Base-by-base conservation (phyloP, 1,140 invertebrate species). In the Sesamia nonagrioides region DNA sequence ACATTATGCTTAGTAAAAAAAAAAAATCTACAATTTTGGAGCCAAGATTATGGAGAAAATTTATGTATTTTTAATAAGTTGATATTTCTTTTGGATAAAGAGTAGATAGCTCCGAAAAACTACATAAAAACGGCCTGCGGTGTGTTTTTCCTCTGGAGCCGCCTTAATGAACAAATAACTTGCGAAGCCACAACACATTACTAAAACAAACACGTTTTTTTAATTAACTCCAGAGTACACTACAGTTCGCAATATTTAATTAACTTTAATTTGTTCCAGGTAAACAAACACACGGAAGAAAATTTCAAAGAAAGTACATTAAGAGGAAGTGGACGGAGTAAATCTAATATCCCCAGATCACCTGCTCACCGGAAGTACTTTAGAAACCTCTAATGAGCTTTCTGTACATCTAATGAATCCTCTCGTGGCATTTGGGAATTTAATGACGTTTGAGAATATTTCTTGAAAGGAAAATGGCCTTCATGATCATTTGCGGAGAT, bases 271-370 rank as follows among this genome's bases (percentile, higher is more conserved):
- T 69, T 69, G 66, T 69, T 69, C 18, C 66, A 69, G 66, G 66
- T 69, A 68, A 68, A 69, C 66, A 68, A 68, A 69, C 66, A 68
- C 63, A 27, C 18, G 6, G 15, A 18, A 69, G 66, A 69, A 42
- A 48, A 33, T 42, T 69, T 69, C 40, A 48, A 48, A 69, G 18
- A 33, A 68, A 42, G n/a, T 45, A 69, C 42, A 69, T 69, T 69
- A 69, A 6, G 4, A 8, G 37, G 40, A 48, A 69, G 42, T 66
- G 66, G 21, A 50, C 66, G 37, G 33, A 48, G 66, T 15, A 69
- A 68, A 69, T 69, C 66, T 69, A 69, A 69, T 69, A 69, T 48
- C 37, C 17, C 37, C 63, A 50, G 66, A 21, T 69, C 40, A 48
- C 18, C 42, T 69, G 66, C 27, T 33, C 50, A 27, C 18, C 42